These are phyloP conservation scores for Clarias pachynema DNA, from an alignment of 2,797 vertebrate species.

Conservation along the genomic window DNA sequence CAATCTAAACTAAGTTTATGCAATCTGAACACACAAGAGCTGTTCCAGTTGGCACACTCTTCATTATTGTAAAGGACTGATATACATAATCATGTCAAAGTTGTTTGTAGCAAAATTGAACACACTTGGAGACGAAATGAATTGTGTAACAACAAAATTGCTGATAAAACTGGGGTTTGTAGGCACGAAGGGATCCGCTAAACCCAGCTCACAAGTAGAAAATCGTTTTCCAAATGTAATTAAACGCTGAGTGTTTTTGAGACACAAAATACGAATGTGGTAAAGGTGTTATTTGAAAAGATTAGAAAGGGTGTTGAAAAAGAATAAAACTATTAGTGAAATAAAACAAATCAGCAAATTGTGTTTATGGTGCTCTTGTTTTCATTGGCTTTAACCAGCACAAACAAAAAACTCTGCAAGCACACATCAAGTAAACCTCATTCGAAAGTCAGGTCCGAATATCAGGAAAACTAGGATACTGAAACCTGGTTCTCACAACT, in stretches of 20 bases:
- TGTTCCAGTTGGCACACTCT: slow-evolving; percentile 22
- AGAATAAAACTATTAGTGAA: not conserved
- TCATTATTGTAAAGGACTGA: slow-evolving; percentile 37
- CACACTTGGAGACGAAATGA: not conserved
- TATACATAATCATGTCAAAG: slow-evolving; percentile 37
- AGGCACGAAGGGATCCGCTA: not conserved
- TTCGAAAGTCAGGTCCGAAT: not conserved
- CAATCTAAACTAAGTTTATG: slow-evolving; percentile 58
- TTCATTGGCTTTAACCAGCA: not conserved
- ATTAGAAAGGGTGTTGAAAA: no score
- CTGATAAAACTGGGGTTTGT: not conserved
- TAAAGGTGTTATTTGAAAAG: not conserved
- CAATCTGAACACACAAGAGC: slow-evolving; percentile 51
- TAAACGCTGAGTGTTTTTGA: not conserved
- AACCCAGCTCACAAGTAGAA: not conserved
- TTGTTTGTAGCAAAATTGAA: not conserved
- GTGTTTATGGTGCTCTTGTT: not conserved
- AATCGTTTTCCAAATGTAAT: slow-evolving; percentile 7
- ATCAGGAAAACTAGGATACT: slow-evolving; percentile 1
- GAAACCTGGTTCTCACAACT: slow-evolving; percentile 31
- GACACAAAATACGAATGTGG: not conserved
- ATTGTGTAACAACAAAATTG: not conserved
- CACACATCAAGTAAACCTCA: not conserved
- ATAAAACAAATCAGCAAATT: not conserved
- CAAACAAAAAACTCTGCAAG: not conserved